Conservation (phyloP, 2,113 vertebrate species). For the Todiramphus chloris region DNA sequence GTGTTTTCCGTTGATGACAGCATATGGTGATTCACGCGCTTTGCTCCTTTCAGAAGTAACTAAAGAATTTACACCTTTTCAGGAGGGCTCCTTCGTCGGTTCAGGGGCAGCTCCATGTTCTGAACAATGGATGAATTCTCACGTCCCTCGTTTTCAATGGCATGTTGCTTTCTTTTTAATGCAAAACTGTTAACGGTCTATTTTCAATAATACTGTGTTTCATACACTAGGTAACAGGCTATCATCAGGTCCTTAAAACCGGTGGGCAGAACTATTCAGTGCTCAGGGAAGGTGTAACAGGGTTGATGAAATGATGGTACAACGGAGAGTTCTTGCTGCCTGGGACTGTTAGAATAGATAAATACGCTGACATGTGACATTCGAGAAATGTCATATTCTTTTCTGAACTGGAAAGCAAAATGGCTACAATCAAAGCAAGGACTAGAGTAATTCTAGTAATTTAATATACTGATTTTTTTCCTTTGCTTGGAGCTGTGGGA, state of each 20-base stretch:
- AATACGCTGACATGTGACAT: fast-evolving
- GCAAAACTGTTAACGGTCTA: background rate
- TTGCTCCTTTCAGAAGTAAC: background rate
- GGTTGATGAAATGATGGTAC: background rate
- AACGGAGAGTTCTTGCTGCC: fast-evolving
- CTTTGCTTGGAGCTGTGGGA: background rate
- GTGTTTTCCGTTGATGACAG: background rate
- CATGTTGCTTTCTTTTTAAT: background rate
- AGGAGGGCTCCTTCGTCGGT: fast-evolving
- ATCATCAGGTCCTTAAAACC: background rate
- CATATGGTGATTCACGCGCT: too few species aligned
- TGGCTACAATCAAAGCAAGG: background rate
- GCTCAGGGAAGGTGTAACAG: background rate
- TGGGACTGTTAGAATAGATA: background rate
- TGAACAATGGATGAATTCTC: background rate
- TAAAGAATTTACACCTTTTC: background rate
- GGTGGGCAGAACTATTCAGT: background rate
- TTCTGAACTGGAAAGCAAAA: background rate
- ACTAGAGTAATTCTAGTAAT: background rate
- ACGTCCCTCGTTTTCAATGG: fast-evolving
- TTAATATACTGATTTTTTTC: fast-evolving
- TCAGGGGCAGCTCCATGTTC: background rate
- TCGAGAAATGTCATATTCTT: background rate
- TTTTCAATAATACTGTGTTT: background rate
- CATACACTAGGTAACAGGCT: fast-evolving